Percentiles rank a stretch among this genome's conserved stretches.
These are phyloP conservation scores for Blastomussa wellsi DNA, from an alignment of 92 coral and sea anemone genomes.

Conservation along the genomic window DNA sequence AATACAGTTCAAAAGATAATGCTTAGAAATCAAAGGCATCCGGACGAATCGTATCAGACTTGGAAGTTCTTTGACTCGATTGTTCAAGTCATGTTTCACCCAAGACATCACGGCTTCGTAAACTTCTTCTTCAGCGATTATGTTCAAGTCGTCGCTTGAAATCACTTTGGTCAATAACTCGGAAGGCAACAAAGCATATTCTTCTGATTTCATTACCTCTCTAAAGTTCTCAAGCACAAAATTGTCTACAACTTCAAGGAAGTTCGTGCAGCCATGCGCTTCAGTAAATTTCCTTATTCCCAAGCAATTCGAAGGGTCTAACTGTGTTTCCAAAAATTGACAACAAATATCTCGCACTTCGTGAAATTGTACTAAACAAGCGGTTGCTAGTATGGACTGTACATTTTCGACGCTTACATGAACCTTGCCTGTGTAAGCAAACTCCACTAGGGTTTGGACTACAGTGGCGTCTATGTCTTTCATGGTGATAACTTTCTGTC, in stretches of 20 bases:
- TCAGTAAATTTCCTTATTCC: constrained; percentile 97
- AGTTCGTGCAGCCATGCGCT: constrained; percentile 89
- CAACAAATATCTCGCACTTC: constrained; percentile 96
- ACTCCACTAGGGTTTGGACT: constrained; percentile 89
- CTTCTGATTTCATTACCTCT: constrained; percentile 94
- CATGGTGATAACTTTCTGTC: constrained; percentile 91
- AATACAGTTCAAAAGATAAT: constrained; percentile 81
- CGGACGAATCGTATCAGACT: constrained; percentile 81
- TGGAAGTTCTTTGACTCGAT: constrained; percentile 77
- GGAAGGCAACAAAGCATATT: constrained; percentile 87
- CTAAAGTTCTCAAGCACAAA: constrained; percentile 87
- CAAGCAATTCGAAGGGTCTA: constrained; percentile 96
- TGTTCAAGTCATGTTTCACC: constrained; percentile 88
- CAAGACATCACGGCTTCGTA: constrained; percentile 95
- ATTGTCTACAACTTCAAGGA: constrained; percentile 84
- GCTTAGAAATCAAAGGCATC: constrained; percentile 90
- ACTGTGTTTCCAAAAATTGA: constrained; percentile 89
- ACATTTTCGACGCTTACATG: constrained; percentile 92
- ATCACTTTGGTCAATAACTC: constrained; percentile 91
- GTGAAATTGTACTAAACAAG: constrained; percentile 89
- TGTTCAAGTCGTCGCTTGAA: constrained; percentile 91
- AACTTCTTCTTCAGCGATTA: constrained; percentile 82
- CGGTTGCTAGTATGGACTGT: constrained; percentile 84
- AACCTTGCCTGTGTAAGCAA: constrained; percentile 90
- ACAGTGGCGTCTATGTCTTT: constrained; percentile 83